Base-by-base conservation (phyloP, 2,797 vertebrate species). In the Danio albolineatus region DNA sequence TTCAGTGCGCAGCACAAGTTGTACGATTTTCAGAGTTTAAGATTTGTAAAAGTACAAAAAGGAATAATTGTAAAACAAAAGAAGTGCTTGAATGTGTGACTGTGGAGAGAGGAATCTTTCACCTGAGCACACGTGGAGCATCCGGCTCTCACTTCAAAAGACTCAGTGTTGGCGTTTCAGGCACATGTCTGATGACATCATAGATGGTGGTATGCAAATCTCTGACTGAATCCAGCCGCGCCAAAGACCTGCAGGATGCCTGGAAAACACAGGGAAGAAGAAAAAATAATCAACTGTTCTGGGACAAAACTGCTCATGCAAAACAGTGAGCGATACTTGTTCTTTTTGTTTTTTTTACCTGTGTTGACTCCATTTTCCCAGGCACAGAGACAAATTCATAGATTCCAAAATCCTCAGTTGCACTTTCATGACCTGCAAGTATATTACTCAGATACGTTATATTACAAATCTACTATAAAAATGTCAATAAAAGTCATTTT, bases 321-420 rank as follows among this genome's bases (percentile, higher is more conserved):
- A 67, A 76, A 48, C 7, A 61, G 51, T 4, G 39, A 61, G 10
- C 9, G 1, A 17, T 3, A 17, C 19, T 38, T 19, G 6, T 65
- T 43, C 6, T 36, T 41, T 57, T 39, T 12, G 10, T 4, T 2
- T 19, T 60, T 53, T 79, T 71, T 83, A 99, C 98, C 94, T 93
- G 94, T 59, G 94, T 87, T 51, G 93, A 93, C 48, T 91, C 92
- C 83, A 94, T 91, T 89, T 92, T 93, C 78, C 95, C 96, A 53
- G 97, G 96, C 88, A 97, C 91, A 80, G 95, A 90, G 49, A 99
- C 93, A 90, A 99, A 99, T 89, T 99, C 98, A 41, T 99, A 99
- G 87, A 98, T 97, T 62, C 97, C 98, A 83, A 98, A 99, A 89
- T 99, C 97, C 90, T 97, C 96, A 5, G 93, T 93, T 81, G 97